These are phyloP conservation scores for Protonemura montana DNA, from an alignment of 2,888 invertebrate genomes.

Conservation along the genomic window DNA sequence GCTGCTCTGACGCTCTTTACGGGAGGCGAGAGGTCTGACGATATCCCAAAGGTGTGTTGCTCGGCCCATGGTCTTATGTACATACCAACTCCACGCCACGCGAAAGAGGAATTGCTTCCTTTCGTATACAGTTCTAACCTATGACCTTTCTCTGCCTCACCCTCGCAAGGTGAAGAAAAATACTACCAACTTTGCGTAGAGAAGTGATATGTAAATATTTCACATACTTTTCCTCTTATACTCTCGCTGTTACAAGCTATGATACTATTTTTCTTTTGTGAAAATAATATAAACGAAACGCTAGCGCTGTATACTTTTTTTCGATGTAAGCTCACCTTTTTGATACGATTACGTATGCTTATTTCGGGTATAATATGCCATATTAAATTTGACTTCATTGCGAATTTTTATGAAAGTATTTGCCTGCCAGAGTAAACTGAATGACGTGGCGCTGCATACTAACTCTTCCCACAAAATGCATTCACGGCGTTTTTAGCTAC, in stretches of 20 bases:
- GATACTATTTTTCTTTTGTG: not conserved
- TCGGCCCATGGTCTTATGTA: not conserved
- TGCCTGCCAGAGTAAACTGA: not conserved
- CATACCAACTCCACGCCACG: not conserved
- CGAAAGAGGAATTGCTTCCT: not conserved
- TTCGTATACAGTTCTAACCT: not conserved
- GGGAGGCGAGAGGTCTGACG: not conserved
- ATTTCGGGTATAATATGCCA: not conserved
- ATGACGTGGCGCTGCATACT: too few species aligned
- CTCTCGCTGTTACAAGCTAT: not conserved
- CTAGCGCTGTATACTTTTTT: not conserved
- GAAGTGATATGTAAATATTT: conserved; percentile 12
- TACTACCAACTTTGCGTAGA: not conserved
- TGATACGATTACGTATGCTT: not conserved
- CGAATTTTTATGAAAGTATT: not conserved
- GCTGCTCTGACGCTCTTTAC: not conserved
- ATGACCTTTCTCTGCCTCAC: not conserved
- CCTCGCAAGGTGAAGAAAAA: not conserved
- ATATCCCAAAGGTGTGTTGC: not conserved
- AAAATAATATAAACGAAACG: not conserved
- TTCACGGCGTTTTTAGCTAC: not conserved
- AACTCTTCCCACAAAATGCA: not conserved
- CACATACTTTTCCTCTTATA: not conserved
- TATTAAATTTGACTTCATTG: not conserved
- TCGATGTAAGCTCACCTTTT: not conserved